Evolutionary conservation across 2,888 invertebrate species (phyloP).

Genomic region (Sycophila texana): DNA sequence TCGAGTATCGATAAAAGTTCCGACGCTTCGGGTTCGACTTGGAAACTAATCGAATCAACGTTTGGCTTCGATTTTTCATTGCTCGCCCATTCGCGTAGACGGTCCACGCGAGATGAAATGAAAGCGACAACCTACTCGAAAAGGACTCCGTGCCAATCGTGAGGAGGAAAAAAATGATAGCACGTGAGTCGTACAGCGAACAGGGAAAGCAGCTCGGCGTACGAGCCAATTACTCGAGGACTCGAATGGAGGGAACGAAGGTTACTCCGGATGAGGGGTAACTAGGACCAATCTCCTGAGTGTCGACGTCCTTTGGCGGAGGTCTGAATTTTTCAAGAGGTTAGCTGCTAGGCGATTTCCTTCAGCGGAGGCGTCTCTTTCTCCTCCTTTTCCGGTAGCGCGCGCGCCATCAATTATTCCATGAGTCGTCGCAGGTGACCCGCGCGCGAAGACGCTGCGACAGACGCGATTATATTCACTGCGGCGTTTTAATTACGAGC

Average conservation of each 20-base stretch:
- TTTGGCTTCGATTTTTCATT: not conserved
- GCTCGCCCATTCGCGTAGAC: not conserved
- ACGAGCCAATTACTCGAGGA: no score
- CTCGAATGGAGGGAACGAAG: no score
- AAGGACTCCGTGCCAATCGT: no score
- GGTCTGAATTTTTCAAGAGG: conserved; percentile 8
- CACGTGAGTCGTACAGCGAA: no score
- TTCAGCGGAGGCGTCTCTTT: not conserved
- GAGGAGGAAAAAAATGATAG: no score
- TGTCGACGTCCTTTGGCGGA: not conserved
- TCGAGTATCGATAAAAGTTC: conserved; percentile 10
- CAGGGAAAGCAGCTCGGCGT: no score
- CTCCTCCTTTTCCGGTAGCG: not conserved
- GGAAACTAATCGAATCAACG: not conserved
- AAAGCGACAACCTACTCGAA: not conserved
- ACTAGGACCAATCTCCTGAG: not conserved
- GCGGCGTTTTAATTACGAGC: not conserved
- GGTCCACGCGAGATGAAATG: not conserved
- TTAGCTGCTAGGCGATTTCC: not conserved
- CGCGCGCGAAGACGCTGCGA: not conserved
- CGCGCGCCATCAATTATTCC: conserved; percentile 45
- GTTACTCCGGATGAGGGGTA: no score
- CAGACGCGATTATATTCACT: conserved; percentile 21
- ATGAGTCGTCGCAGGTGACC: not conserved
- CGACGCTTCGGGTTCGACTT: not conserved